Base-by-base conservation (phyloP, 2,888 invertebrate genomes). In the Drosophila robusta region DNA sequence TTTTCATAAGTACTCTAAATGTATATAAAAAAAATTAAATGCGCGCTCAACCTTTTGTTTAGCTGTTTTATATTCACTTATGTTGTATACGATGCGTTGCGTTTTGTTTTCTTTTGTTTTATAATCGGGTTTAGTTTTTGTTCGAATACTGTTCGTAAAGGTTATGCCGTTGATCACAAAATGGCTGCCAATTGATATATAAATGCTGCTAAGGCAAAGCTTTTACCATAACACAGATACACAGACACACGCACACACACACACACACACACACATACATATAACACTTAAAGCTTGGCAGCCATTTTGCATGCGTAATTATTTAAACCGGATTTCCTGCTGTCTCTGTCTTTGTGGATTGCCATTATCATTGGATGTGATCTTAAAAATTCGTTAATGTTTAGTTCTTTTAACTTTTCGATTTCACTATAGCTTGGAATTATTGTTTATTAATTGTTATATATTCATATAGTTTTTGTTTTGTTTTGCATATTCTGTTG, bases 131-230 rank as follows among this genome's bases (percentile, higher is more conserved):
- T 51, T 56, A 49, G 22, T 44, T 76, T 54, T 62, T 55, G 58
- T 73, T 79, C 64, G 72, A 89, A 87, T 89, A 87, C 87, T 89
- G 87, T 72, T 83, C 56, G 87, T 86, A 71, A 85, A 68, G 78
- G 64, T 70, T 70, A 39, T 80, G 41, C 63, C 47, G 32, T 29
- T 36, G 29, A n/a, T 49, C 14, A 64, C 75, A 68, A 80, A 71
- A 75, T 80, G 77, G 57, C 76, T 78, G 75, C 68, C 66, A 73
- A 61, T 55, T 63, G 45, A 70, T 68, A 51, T 76, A 62, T 78
- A 70, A 55, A 76, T 75, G 72, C 69, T 69, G 78, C 58, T 69
- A 80, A 72, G 51, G 85, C 68, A 54, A 77, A 71, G 75, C 71
- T 58, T 61, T 69, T 14, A 58, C 52, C 75, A 60, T 58, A 66